Percentiles rank a stretch among this genome's conserved stretches.
These are phyloP conservation scores for Cyprinodon diabolis DNA, from an alignment of 2,797 vertebrate genomes.

Conservation along the genomic window DNA sequence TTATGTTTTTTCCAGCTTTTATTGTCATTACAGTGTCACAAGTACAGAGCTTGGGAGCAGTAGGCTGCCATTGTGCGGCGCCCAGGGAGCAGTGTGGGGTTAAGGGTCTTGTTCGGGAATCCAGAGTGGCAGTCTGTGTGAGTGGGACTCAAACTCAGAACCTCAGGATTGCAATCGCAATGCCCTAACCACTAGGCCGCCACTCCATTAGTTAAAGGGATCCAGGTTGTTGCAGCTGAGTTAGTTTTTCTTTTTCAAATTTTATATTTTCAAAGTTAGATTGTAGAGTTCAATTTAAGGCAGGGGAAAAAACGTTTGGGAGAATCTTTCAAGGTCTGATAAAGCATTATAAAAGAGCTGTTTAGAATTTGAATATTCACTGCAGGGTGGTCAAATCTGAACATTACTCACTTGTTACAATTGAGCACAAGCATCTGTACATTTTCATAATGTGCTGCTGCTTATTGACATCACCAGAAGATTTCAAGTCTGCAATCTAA, in stretches of 20 bases:
- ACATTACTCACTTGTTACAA: not conserved
- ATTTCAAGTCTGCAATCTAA: constrained; percentile 12
- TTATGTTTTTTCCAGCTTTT: too few relatives aligned
- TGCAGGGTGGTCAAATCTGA: too few relatives aligned
- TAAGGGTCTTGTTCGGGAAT: too few relatives aligned
- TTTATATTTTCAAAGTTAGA: not conserved
- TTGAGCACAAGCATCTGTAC: not conserved
- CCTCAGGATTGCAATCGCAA: too few relatives aligned
- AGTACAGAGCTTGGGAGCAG: too few relatives aligned
- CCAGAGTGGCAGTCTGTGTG: too few relatives aligned
- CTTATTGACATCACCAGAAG: not conserved
- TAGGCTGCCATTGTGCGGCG: too few relatives aligned
- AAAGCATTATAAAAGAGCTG: not conserved
- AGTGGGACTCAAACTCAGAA: too few relatives aligned
- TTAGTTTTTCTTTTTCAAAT: not conserved
- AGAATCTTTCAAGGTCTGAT: not conserved
- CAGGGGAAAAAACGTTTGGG: not conserved
- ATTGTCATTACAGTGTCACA: too few relatives aligned
- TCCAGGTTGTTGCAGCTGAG: not conserved
- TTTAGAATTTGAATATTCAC: too few relatives aligned
- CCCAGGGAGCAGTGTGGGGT: too few relatives aligned
- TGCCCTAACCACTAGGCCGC: too few relatives aligned
- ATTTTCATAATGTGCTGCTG: not conserved
- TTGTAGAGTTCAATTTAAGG: not conserved
- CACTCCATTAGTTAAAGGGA: not conserved